Percentiles rank a stretch among this genome's conserved stretches.
phyloP scores from a whole-genome alignment of 2,888 invertebrate species.

The Rhaphigaster nebulosa region DNA sequence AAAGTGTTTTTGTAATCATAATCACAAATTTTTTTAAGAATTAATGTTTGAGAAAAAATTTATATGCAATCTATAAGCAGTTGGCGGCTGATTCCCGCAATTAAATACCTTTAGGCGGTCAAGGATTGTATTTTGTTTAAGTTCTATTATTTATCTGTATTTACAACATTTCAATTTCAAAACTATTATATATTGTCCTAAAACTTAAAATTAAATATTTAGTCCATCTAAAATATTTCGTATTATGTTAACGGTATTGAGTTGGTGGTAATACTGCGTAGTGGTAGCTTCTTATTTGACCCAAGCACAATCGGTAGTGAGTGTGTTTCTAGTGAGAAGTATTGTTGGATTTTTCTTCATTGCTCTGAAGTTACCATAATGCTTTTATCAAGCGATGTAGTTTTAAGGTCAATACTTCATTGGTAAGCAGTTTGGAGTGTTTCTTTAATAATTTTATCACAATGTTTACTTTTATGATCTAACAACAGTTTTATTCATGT shows the following conservation, averaged over 20 bases:
- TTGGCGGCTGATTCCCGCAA: constrained; percentile 42
- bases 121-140: background rate
- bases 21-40: background rate
- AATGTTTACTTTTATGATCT: constrained; percentile 36
- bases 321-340: constrained; percentile 30
- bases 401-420: background rate
- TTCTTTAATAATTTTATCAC: background rate
- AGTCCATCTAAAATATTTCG: background rate
- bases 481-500: constrained; percentile 49
- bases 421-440: background rate
- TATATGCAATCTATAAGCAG: background rate
- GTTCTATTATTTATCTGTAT: background rate
- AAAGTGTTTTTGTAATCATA: background rate
- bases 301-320: constrained; percentile 54
- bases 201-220: background rate
- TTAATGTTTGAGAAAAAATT: background rate
- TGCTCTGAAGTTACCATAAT: background rate
- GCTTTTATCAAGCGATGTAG: background rate
- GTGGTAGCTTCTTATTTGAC: constrained; percentile 57
- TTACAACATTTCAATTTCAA: background rate
- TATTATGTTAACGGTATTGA: constrained; percentile 55
- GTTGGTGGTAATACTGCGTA: constrained; percentile 60
- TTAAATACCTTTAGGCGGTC: constrained; percentile 27
- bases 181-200: background rate
- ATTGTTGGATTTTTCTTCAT: constrained; percentile 16